Evolutionary conservation across 2,888 invertebrate genomes (phyloP).

Genomic region (Brenthis hecate): DNA sequence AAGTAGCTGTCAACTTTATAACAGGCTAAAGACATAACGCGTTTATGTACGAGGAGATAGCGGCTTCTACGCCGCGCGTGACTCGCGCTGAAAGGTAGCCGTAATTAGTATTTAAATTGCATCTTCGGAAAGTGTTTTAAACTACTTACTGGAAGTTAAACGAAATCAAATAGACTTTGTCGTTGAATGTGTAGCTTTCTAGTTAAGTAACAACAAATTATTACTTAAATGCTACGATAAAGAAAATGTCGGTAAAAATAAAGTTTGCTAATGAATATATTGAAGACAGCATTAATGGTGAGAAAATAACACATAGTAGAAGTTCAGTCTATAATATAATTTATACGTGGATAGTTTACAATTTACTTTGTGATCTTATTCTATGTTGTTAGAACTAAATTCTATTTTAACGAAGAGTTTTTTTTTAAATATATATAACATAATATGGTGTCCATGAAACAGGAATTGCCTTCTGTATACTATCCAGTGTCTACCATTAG

Average conservation of each 20-base stretch:
- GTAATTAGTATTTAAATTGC: slow-evolving; percentile 40
- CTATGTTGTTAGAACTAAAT: no score
- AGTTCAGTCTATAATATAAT: neutral
- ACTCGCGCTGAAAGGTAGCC: slow-evolving; percentile 35
- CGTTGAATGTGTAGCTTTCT: neutral
- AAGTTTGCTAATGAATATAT: slow-evolving; percentile 4
- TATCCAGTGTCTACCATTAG: no score
- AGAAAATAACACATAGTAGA: slow-evolving; percentile 1
- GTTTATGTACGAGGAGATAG: slow-evolving; percentile 28
- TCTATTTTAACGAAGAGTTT: no score
- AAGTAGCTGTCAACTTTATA: slow-evolving; percentile 34
- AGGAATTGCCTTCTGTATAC: no score
- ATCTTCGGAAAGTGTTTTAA: slow-evolving; percentile 21
- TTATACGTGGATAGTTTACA: neutral
- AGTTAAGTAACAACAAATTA: slow-evolving; percentile 5
- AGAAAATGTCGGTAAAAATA: slow-evolving; percentile 7
- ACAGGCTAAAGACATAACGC: slow-evolving; percentile 33
- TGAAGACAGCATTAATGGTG: slow-evolving; percentile 2
- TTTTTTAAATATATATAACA: no score
- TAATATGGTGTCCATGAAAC: no score
- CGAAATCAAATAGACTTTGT: slow-evolving; percentile 13
- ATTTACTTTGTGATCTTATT: no score
- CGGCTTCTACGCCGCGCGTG: slow-evolving; percentile 33
- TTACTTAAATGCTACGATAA: slow-evolving; percentile 9
- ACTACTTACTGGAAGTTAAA: slow-evolving; percentile 17